Evolutionary conservation across 2,888 invertebrate genomes (phyloP), one percentile per base, ranked within the genome.

Genomic region (Meandrusa payeni): DNA sequence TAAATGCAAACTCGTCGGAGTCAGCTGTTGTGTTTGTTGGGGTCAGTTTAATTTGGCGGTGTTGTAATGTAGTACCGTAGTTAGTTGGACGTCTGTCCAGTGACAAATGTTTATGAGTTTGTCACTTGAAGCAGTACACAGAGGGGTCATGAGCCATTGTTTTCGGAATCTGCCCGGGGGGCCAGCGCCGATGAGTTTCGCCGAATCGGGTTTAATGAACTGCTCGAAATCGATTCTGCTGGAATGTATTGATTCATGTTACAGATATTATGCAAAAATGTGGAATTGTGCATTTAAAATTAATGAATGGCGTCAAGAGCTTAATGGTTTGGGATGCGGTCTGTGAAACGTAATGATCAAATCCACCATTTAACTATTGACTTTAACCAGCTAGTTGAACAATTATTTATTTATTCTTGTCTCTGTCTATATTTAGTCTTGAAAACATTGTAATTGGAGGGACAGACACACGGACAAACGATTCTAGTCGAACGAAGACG

Each of bases 41-140:
- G 78, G 55, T 76, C 75, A 48, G 39, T n/a, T 31, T 47, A 57
- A 23, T 48, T 41, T 76, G 77, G 85, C 63, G 42, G 51, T 51
- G 54, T 57, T 61, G 63, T 69, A 69, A 72, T 72, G 69, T 65
- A 61, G 73, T 63, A 69, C 76, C 61, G 78, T 76, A 79, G 77
- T 78, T 79, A 77, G 75, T 75, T 69, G 79, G 80, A 76, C 79
- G 74, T 76, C 69, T 71, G 64, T 65, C 64, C 74, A 71, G 76
- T 79, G 86, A 87, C 85, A 82, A 87, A 87, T 87, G 86, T 79
- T 85, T 77, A 83, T 82, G 85, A 85, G 85, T 87, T 86, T 86
- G 86, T 87, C 87, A 87, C 85, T 83, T 64, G 69, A 61, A 61
- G 54, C 57, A 47, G 58, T 53, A 48, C 57, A 61, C 53, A 61